Percentiles rank a stretch among this genome's conserved stretches.
phyloP scores from a whole-genome alignment of 2,797 vertebrate species.

The Xiphophorus birchmanni region DNA sequence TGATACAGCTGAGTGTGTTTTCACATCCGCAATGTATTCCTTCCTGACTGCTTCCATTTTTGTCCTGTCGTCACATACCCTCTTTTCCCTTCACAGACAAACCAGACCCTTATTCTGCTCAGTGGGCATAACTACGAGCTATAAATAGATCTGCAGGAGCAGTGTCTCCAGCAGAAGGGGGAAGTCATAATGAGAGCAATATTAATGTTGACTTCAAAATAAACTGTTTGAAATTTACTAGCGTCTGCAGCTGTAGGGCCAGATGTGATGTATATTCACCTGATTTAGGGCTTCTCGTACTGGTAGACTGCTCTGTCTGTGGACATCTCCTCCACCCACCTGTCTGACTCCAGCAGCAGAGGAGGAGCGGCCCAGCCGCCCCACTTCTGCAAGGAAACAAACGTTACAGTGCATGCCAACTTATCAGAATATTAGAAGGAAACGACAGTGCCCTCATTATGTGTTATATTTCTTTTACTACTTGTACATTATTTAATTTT shows the following conservation, averaged over 20 bases:
- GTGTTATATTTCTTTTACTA: constrained; percentile 8
- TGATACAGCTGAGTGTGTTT: constrained; percentile 51
- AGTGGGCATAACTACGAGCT: constrained; percentile 72
- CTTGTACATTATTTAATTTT: constrained; percentile 5
- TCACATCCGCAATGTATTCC: constrained; percentile 33
- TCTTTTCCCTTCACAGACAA: constrained; percentile 50
- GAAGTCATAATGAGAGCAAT: constrained; percentile 65
- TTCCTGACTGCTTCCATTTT: constrained; percentile 47
- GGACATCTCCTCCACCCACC: constrained; percentile 82
- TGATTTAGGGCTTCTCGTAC: constrained; percentile 85
- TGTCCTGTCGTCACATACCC: constrained; percentile 53
- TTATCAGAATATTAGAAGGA: constrained; percentile 49
- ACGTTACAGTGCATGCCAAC: constrained; percentile 46
- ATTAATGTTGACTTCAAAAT: constrained; percentile 61
- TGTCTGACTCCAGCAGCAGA: constrained; percentile 92
- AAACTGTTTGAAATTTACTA: constrained; percentile 43
- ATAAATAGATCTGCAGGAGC: constrained; percentile 77
- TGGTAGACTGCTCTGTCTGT: constrained; percentile 88
- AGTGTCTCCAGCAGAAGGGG: constrained; percentile 64
- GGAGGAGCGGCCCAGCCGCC: constrained; percentile 91
- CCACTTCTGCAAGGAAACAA: constrained; percentile 83
- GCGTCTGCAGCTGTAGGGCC: constrained; percentile 28
- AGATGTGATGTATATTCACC: constrained; percentile 72
- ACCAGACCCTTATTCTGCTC: constrained; percentile 72
- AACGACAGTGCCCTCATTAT: constrained; percentile 8